Evolutionary conservation across 2,888 invertebrate species (phyloP), one percentile per base, ranked within the genome.

Genomic region (Microplitis deprimator): DNA sequence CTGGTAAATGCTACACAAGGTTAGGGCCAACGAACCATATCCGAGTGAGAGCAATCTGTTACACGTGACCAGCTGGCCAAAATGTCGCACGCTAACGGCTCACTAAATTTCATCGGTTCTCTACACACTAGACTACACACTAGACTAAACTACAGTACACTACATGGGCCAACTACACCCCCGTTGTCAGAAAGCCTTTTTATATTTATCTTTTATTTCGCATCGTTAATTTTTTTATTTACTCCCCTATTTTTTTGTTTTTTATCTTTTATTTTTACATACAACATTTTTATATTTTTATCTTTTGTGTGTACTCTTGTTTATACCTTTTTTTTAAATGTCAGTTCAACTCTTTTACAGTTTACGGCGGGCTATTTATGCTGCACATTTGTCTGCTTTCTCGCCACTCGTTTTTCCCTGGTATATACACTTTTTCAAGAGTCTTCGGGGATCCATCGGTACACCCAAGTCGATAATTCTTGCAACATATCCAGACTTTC

Each of bases 41-140:
- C 59, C 70, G 70, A 74, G 70, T 67, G 77, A 77, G 76, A 79
- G 83, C 82, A 82, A 84, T 83, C 82, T 79, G 84, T 84, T 83
- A 84, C 78, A 77, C 74, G 79, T 81, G 83, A 82, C 81, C 84
- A 84, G 83, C 82, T 84, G 85, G 84, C 81, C 82, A 79, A 84
- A 83, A 82, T 84, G 83, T 85, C 83, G 79, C 82, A 77, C 83
- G 75, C 82, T 85, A 86, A 86, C 83, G 84, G 83, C 83, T 85
- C 83, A 82, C 85, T 85, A 85, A 84, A 85, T 84, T 85, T 84
- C 83, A 83, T 84, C 82, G 81, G 78, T 78, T 68, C 69, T 60
- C 60, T 68, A 40, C 73, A 62, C 64, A 13, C 68, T 50, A 50
- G 50, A 50, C 50, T 50, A 70, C 60, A 60, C 20, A 17, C 50